phyloP scores from a whole-genome alignment of 1,140 invertebrate genomes.

The Stegodyphus mimosarum region DNA sequence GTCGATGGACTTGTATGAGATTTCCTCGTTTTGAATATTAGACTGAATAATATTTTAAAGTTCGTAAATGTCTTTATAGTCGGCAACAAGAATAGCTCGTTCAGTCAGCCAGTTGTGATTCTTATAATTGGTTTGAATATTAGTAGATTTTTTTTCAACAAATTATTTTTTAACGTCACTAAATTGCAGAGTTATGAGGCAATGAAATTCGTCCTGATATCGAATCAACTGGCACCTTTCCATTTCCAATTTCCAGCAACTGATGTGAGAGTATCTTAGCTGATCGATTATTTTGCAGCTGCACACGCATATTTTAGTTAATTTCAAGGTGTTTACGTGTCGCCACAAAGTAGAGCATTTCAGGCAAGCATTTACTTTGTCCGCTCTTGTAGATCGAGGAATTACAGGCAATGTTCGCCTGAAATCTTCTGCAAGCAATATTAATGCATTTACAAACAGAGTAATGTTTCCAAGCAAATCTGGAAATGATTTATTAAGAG shows the following conservation, averaged over 20 bases:
- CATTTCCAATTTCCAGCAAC: slow-evolving; percentile 61
- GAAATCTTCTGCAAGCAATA: slow-evolving; percentile 66
- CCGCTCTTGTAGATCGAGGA: slow-evolving; percentile 61
- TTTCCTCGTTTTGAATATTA: slow-evolving; percentile 8
- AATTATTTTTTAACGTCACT: slow-evolving; percentile 59
- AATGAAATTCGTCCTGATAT: slow-evolving; percentile 40
- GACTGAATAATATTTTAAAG: neutral
- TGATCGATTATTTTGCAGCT: slow-evolving; percentile 27
- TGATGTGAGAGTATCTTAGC: slow-evolving; percentile 47
- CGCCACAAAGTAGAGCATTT: slow-evolving; percentile 65
- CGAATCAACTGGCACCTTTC: too few species aligned
- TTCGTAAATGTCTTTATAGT: slow-evolving; percentile 45
- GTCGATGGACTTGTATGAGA: slow-evolving; percentile 4
- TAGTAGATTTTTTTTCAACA: slow-evolving; percentile 58
- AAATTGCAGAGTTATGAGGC: slow-evolving; percentile 24
- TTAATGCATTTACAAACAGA: slow-evolving; percentile 65
- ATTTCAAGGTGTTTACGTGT: slow-evolving; percentile 58
- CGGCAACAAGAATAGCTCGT: slow-evolving; percentile 64
- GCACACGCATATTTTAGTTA: slow-evolving; percentile 63
- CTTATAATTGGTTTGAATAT: slow-evolving; percentile 61
- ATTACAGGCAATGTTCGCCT: too few species aligned
- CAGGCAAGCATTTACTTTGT: slow-evolving; percentile 69
- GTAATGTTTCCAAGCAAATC: neutral
- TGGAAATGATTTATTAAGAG: slow-evolving; percentile 66
- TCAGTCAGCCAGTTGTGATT: slow-evolving; percentile 66